phyloP scores from a whole-genome alignment of 2,113 vertebrate species.

The Psittacara wagleri region DNA sequence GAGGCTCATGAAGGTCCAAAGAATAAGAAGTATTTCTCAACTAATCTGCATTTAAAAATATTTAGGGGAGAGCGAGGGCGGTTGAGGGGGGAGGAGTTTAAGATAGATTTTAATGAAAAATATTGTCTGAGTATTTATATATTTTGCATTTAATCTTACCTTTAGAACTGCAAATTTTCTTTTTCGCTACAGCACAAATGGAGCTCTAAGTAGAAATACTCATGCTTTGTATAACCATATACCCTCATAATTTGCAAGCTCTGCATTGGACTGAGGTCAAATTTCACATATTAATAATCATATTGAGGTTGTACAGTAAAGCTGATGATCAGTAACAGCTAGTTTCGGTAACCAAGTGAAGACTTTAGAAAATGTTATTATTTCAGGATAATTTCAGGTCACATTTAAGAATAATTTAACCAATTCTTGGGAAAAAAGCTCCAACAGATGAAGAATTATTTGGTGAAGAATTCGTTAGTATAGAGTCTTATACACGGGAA shows the following conservation, averaged over 20 bases:
- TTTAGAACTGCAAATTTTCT: neutral
- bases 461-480: neutral
- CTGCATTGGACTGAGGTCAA: neutral
- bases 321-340: neutral
- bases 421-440: fast-evolving
- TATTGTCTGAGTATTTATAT: neutral
- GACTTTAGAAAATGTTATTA: neutral
- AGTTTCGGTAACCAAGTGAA: neutral
- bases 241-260: neutral
- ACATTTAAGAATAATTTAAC: neutral
- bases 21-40: neutral
- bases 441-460: neutral
- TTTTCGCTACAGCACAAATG: neutral
- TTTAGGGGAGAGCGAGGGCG: neutral
- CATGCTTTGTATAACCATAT: neutral
- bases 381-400: neutral
- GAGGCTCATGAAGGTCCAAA: neutral
- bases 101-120: neutral
- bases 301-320: neutral
- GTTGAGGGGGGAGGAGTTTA: neutral
- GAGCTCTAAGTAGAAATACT: neutral
- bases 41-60: neutral
- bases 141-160: neutral
- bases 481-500: neutral
- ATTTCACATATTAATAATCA: neutral